Conservation (phyloP, 2,113 vertebrate species). For the Cyphomyrus discorhynchus region DNA sequence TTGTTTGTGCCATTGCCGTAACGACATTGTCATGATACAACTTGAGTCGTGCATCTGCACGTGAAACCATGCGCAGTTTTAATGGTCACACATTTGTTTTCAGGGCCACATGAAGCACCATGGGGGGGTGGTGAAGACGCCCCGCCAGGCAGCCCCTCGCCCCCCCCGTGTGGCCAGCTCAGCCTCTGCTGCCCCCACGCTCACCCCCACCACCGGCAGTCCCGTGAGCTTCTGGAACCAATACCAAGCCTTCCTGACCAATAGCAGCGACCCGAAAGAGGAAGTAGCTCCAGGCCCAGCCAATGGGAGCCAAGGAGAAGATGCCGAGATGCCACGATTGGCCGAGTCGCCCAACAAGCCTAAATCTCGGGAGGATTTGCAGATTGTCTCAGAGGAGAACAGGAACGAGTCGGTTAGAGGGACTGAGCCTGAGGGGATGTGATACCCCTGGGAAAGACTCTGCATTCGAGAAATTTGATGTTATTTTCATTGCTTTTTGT, state of each 20-base stretch:
- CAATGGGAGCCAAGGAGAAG: constrained; percentile 36
- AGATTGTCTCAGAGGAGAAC: constrained; percentile 30
- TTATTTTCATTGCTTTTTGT: constrained; percentile 45
- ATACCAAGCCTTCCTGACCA: constrained; percentile 58
- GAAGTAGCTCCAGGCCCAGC: constrained; percentile 29
- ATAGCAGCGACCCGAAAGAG: constrained; percentile 43
- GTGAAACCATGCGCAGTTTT: neutral
- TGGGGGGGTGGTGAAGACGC: constrained; percentile 48
- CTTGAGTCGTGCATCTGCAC: neutral
- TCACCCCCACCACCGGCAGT: constrained; percentile 53
- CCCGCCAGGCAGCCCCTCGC: constrained; percentile 44
- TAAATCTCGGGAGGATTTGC: constrained; percentile 36
- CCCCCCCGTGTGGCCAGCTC: constrained; percentile 50
- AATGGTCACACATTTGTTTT: constrained; percentile 13
- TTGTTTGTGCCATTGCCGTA: neutral
- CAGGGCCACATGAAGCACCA: constrained; percentile 71
- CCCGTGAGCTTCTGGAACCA: constrained; percentile 62
- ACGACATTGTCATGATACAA: neutral
- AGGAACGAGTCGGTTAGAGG: constrained; percentile 41
- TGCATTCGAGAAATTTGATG: constrained; percentile 44
- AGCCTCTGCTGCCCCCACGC: constrained; percentile 40
- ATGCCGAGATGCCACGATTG: constrained; percentile 39
- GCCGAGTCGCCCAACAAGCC: constrained; percentile 44
- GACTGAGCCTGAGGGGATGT: constrained; percentile 38
- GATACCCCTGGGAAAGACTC: constrained; percentile 36